Conservation (phyloP, 2,113 vertebrate genomes). For the Lamprologus callipterus region DNA sequence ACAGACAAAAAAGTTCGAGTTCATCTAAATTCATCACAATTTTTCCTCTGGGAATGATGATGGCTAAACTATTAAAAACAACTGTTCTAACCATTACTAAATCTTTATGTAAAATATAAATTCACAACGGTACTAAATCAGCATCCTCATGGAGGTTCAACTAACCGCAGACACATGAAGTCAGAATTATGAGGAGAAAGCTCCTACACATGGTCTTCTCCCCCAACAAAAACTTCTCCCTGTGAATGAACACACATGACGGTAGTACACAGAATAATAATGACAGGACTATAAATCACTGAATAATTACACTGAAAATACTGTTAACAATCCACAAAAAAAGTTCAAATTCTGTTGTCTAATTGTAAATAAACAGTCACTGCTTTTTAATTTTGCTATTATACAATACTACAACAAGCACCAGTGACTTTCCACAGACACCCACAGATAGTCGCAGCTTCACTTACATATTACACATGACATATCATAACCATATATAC, state of each 20-base stretch:
- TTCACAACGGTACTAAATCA: neutral
- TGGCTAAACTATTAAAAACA: neutral
- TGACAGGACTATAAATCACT: neutral
- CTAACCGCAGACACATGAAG: neutral
- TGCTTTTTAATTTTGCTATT: neutral
- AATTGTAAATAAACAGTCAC: neutral
- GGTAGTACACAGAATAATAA: neutral
- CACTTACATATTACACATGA: neutral
- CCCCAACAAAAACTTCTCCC: neutral
- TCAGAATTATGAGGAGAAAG: neutral
- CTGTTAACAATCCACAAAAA: accelerated
- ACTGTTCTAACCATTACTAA: neutral
- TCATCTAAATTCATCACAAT: neutral
- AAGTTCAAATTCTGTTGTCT: neutral
- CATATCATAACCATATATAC: neutral
- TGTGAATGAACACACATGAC: neutral
- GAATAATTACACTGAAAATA: neutral
- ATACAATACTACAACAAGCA: neutral
- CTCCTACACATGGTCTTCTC: neutral
- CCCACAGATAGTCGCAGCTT: neutral
- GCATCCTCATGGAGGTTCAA: neutral
- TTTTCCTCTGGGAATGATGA: neutral
- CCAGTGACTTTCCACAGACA: neutral
- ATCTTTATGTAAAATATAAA: neutral
- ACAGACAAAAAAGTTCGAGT: neutral